Evolutionary conservation across 2,797 vertebrate species (phyloP), one percentile per base, ranked within the genome.

Genomic region (Schizothorax lantsangensis): DNA sequence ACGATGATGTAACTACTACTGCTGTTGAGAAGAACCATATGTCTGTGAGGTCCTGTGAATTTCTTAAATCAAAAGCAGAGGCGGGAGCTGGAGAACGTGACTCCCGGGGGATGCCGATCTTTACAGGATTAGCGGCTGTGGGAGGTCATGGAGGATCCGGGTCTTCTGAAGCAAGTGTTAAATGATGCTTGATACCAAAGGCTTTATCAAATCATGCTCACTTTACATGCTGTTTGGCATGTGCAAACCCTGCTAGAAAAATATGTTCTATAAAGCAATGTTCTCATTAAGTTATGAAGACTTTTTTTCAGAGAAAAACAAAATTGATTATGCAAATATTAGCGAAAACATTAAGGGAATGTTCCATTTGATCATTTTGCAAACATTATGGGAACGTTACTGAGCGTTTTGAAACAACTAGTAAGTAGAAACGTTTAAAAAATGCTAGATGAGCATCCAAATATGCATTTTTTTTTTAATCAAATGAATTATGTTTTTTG

Each of bases 1-100:
- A 93, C 92, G 91, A 79, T 95, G 93, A 96, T 93, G 93, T 94
- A 93, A 95, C 91, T 85, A 90, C 93, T 92, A 83, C 91, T 88
- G 90, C 89, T 88, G 64, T 92, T 93, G 89, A 95, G 94, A 45
- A 89, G 84, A 79, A 78, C 91, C 94, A 93, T 85, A 84, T 92
- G 93, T 93, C 75, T 92, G 77, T 3, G 72, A 79, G 90, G 68
- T 91, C 68, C 84, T 73, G 59, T 84, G 64, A 75, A 87, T 11
- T 30, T 74, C 81, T 81, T 89, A 68, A 87, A 84, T 89, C 71
- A 86, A 47, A 87, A 40, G 49, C 82, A 80, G 78, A 69, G 21
- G 59, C 30, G 62, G 54, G 85, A 43, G 5, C 12, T 49, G 52
- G 19, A 47, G 57, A 83, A 86, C 64, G 49, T 9, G 54, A 64